A percentile compares a stretch with the other conserved stretches of the same genome.
phyloP scores from a whole-genome alignment of 2,888 invertebrate genomes.

The Hyposoter dolosus region DNA sequence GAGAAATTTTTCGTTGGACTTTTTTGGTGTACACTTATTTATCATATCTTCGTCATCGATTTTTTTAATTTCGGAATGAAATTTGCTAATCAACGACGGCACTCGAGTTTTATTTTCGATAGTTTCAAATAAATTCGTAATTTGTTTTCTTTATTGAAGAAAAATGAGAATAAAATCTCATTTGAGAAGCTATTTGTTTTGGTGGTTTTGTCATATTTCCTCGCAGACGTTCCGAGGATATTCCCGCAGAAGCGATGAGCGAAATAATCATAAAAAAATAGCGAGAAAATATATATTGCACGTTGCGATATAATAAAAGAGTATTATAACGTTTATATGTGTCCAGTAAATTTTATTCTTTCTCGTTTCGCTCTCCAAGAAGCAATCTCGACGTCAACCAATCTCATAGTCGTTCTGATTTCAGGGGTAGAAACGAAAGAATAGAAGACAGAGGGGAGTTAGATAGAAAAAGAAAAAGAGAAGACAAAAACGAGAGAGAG shows the following conservation, averaged over 20 bases:
- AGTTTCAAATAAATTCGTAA: background rate
- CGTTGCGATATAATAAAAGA: constrained; percentile 58
- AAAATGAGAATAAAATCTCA: background rate
- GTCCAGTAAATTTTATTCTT: constrained; percentile 57
- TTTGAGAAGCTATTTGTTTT: constrained; percentile 10
- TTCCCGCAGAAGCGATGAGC: background rate
- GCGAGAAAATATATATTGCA: background rate
- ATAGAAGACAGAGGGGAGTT: background rate
- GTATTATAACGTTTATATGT: constrained; percentile 50
- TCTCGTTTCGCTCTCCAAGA: constrained; percentile 56
- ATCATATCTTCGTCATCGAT: background rate
- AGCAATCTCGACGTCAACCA: constrained; percentile 64
- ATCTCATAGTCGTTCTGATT: constrained; percentile 45
- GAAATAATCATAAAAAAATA: background rate
- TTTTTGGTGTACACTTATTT: background rate
- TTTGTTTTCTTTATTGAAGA: background rate
- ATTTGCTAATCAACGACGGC: background rate
- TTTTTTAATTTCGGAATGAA: background rate
- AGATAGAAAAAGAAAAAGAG: background rate
- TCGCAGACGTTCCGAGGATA: background rate
- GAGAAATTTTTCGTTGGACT: background rate
- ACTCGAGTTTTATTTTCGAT: background rate
- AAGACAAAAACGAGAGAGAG: background rate
- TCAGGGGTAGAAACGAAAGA: constrained; percentile 26
- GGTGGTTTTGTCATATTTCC: background rate